A percentile compares a stretch with the other conserved stretches of the same genome.
Evolutionary conservation across 2,888 invertebrate species (phyloP).

Genomic region (Leptogaster cylindrica): DNA sequence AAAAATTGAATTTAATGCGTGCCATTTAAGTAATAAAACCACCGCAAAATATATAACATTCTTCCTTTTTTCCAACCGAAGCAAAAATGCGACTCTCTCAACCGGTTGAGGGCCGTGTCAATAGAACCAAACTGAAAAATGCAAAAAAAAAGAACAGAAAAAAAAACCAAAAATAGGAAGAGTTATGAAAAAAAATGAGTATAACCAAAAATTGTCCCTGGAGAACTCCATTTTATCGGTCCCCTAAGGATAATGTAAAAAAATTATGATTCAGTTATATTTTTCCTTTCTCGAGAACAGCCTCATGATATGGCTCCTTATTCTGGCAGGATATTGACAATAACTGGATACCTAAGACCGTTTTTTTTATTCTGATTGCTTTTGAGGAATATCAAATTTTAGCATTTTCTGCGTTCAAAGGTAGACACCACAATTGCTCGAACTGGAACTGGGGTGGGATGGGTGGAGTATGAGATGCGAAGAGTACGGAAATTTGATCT

Average conservation of each 20-base stretch:
- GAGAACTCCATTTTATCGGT: constrained; percentile 42
- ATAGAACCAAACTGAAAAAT: constrained; percentile 11
- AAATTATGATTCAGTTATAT: constrained; percentile 42
- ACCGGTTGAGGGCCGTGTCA: not conserved
- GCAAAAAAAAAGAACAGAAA: too few species aligned
- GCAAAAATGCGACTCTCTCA: constrained; percentile 29
- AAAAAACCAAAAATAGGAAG: constrained; percentile 13
- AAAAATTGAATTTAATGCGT: constrained; percentile 45
- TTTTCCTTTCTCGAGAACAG: not conserved
- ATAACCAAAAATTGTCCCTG: constrained; percentile 35
- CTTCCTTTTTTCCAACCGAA: constrained; percentile 30
- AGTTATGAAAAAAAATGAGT: constrained; percentile 29
- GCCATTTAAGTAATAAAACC: constrained; percentile 42
- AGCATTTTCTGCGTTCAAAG: constrained; percentile 28
- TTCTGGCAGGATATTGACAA: constrained; percentile 34
- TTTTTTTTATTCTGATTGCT: constrained; percentile 40
- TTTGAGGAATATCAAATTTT: constrained; percentile 41
- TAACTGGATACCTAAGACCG: constrained; percentile 35
- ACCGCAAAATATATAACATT: constrained; percentile 37
- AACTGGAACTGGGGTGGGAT: not conserved
- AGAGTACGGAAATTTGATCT: constrained; percentile 33
- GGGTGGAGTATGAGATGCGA: not conserved
- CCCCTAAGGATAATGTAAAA: constrained; percentile 43
- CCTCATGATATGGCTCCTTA: constrained; percentile 24
- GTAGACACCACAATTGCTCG: not conserved